Evolutionary conservation across 2,888 invertebrate species (phyloP).

Genomic region (Xanthia togata): DNA sequence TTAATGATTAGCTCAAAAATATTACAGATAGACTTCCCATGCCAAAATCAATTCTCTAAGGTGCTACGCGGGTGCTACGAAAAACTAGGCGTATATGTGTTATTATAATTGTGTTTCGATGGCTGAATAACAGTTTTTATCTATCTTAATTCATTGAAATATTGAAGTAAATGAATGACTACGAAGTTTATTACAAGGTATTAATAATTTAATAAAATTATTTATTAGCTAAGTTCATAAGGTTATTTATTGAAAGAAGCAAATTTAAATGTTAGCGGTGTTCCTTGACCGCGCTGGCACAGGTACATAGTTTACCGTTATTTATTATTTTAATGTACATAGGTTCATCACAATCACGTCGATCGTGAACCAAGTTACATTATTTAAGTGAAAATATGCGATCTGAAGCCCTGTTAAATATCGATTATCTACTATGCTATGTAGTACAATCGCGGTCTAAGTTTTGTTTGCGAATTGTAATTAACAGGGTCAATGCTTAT

Average conservation of each 20-base stretch:
- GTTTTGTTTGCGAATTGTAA: background rate
- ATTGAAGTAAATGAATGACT: background rate
- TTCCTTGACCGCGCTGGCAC: constrained; percentile 67
- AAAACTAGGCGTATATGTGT: background rate
- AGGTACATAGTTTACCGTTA: constrained; percentile 13
- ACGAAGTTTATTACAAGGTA: background rate
- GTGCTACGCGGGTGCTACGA: background rate
- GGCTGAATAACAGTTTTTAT: background rate
- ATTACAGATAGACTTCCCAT: background rate
- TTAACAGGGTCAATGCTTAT: background rate
- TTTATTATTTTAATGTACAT: constrained; percentile 5
- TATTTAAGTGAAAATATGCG: constrained; percentile 2
- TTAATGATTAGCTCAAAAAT: background rate
- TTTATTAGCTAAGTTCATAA: constrained; percentile 32
- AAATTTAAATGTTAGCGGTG: constrained; percentile 68
- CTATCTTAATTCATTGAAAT: background rate
- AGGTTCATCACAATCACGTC: constrained; percentile 5
- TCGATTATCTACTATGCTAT: background rate
- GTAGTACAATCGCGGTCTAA: background rate
- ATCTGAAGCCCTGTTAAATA: background rate
- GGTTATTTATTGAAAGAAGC: constrained; percentile 51
- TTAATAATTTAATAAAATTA: constrained; percentile 20
- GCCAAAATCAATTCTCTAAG: background rate
- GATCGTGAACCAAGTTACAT: constrained; percentile 3
- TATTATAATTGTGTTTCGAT: background rate